phyloP scores from a whole-genome alignment of 2,113 vertebrate species.

The Macroglossus sobrinus region DNA sequence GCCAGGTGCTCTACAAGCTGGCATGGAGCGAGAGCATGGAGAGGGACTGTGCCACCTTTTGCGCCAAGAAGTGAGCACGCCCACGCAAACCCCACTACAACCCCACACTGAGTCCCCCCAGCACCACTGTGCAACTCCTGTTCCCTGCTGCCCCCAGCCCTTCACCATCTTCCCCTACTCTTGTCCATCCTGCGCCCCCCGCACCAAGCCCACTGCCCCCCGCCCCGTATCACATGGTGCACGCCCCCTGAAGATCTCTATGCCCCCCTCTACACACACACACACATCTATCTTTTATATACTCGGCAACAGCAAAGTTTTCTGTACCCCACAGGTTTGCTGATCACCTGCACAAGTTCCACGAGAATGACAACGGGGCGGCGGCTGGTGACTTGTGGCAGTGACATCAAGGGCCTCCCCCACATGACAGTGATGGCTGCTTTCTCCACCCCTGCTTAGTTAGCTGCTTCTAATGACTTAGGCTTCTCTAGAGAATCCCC shows the following conservation, averaged over 20 bases:
- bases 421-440: background rate
- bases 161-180: rapidly evolving
- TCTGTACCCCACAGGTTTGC: conserved; percentile 87
- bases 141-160: background rate
- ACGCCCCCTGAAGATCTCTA: rapidly evolving
- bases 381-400: conserved; percentile 82
- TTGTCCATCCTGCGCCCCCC: background rate
- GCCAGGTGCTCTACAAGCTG: conserved; percentile 95
- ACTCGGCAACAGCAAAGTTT: background rate
- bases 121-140: background rate
- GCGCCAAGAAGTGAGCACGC: conserved; percentile 82
- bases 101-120: background rate
- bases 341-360: conserved; percentile 96
- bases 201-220: background rate
- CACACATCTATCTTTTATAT: background rate
- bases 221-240: background rate
- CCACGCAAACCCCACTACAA: background rate
- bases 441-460: background rate
- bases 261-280: background rate
- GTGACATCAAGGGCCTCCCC: conserved; percentile 50
- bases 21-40: conserved; percentile 92
- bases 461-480: conserved; percentile 36
- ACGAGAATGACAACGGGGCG: conserved; percentile 82
- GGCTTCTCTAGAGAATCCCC: background rate
- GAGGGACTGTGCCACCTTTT: conserved; percentile 88